Percentiles rank a stretch among this genome's conserved stretches.
Conservation (phyloP, 1,140 invertebrate species). For the Scaptomyza hsui region DNA sequence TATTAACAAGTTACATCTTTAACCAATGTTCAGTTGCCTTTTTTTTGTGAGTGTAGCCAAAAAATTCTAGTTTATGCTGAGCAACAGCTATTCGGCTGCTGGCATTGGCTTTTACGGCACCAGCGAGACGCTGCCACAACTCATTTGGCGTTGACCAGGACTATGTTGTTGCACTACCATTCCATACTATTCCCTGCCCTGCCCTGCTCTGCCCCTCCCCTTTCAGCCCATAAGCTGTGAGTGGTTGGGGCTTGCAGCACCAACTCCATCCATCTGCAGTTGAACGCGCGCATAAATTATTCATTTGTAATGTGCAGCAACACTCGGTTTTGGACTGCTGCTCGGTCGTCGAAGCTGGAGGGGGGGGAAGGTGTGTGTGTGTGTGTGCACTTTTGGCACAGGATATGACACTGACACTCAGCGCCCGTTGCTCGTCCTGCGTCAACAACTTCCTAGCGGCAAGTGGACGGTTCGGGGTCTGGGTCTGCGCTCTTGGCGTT, state of each 20-base stretch:
- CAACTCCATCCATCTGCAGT: constrained; percentile 68
- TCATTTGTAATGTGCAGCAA: constrained; percentile 78
- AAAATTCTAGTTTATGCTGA: constrained; percentile 54
- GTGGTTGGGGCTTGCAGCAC: constrained; percentile 35
- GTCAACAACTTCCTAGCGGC: constrained; percentile 74
- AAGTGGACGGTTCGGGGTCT: constrained; percentile 12
- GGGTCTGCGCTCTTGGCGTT: constrained; percentile 65
- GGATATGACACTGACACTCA: constrained; percentile 81
- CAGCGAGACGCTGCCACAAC: constrained; percentile 72
- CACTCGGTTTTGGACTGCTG: constrained; percentile 22
- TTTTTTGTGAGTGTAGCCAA: neutral
- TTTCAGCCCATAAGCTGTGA: constrained; percentile 34
- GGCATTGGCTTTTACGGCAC: constrained; percentile 65
- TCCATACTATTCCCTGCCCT: neutral
- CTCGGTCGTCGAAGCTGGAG: too few relatives aligned
- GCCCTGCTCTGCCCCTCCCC: constrained; percentile 31
- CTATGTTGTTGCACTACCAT: constrained; percentile 20
- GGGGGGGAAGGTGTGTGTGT: neutral
- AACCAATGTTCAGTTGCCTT: too few relatives aligned
- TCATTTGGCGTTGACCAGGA: constrained; percentile 75
- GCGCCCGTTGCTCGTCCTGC: constrained; percentile 68
- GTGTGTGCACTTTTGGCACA: constrained; percentile 78
- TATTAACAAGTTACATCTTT: too few relatives aligned
- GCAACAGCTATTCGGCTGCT: constrained; percentile 58
- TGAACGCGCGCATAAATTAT: constrained; percentile 76